A percentile compares a stretch with the other conserved stretches of the same genome.
These are phyloP conservation scores for Ceyx erithaca DNA, from an alignment of 2,797 vertebrate genomes.

Conservation along the genomic window DNA sequence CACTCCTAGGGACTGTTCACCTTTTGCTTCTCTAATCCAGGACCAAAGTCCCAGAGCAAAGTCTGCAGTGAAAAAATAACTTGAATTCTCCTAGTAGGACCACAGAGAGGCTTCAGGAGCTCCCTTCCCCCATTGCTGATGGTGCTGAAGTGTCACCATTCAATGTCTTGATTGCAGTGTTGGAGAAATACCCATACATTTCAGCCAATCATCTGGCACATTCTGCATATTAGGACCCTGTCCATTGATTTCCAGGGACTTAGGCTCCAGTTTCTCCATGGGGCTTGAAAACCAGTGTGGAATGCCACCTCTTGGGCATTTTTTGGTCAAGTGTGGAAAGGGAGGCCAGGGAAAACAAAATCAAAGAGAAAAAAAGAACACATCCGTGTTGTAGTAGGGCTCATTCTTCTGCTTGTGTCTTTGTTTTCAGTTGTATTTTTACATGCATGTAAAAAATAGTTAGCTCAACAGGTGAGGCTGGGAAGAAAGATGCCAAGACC, in stretches of 20 bases:
- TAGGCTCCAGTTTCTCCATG: neutral
- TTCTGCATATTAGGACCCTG: neutral
- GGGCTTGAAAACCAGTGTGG: neutral
- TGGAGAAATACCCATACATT: neutral
- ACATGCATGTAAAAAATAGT: constrained; percentile 89
- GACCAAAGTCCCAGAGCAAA: neutral
- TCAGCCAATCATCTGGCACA: neutral
- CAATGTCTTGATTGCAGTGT: neutral
- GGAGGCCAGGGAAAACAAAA: constrained; percentile 15
- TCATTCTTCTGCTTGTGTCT: constrained; percentile 70
- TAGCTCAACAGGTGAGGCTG: constrained; percentile 76
- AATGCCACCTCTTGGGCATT: neutral
- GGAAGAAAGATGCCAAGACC: constrained; percentile 63
- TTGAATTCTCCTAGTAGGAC: neutral
- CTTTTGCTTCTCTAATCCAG: neutral
- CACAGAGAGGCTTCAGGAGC: neutral
- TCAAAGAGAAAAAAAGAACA: constrained; percentile 19
- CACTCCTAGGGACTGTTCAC: neutral
- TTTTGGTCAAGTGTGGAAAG: constrained; percentile 17
- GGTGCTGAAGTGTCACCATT: neutral
- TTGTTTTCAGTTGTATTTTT: constrained; percentile 80
- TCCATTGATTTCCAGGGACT: neutral
- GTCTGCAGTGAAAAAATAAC: neutral
- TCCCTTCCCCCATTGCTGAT: neutral
- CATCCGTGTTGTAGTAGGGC: constrained; percentile 10